phyloP scores from a whole-genome alignment of 2,113 vertebrate genomes.

The Eleginops maclovinus region DNA sequence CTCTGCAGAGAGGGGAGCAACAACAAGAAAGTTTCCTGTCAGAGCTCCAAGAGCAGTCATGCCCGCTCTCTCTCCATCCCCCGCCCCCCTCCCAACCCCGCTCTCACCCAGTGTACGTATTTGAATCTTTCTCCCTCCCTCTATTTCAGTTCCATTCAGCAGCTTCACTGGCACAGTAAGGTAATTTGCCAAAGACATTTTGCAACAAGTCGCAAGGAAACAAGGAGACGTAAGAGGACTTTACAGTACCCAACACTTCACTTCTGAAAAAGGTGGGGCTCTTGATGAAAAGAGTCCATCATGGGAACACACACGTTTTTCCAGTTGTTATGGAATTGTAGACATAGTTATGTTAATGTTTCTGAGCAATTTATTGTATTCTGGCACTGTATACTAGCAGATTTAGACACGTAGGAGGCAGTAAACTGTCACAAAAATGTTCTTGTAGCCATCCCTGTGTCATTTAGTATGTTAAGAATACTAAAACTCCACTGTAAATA shows the following conservation, averaged over 20 bases:
- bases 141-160: background rate
- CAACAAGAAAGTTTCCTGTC: conserved; percentile 63
- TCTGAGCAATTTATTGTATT: no score
- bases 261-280: background rate
- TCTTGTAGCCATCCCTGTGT: no score
- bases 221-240: background rate
- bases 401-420: no score
- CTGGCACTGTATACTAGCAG: no score
- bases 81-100: background rate
- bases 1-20: conserved; percentile 10
- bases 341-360: background rate
- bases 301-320: background rate
- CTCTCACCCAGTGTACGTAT: background rate
- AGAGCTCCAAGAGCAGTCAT: conserved; percentile 36
- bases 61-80: conserved; percentile 32
- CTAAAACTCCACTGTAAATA: no score
- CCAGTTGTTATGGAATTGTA: background rate
- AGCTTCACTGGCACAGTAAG: background rate
- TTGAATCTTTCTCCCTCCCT: background rate
- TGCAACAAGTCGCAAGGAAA: conserved; percentile 6
- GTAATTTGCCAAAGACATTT: conserved; percentile 7
- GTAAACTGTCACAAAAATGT: no score
- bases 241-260: background rate
- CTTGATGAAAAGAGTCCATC: background rate
- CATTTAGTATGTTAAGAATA: no score